Evolutionary conservation across 2,797 vertebrate genomes (phyloP), one percentile per base, ranked within the genome.

Genomic region (Pitangus sulphuratus): DNA sequence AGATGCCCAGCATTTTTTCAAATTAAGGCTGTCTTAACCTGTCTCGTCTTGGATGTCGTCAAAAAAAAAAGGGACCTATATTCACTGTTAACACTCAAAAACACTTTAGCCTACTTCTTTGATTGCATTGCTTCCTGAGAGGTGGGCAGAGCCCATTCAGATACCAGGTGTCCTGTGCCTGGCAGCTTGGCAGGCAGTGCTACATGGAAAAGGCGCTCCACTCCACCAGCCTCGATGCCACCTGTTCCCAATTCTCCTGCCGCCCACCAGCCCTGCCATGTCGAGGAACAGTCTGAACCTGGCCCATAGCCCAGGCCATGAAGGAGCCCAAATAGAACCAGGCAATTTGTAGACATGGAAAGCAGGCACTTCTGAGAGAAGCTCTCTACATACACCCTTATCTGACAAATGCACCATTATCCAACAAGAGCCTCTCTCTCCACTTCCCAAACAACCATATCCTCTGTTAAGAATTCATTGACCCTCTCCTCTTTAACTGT

Each of bases 231-330:
- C 72, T 54, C 1, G 1, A 15, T 35, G 76, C 87, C 87, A 93
- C 87, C 82, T 92, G 94, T 75, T 96, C 72, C 79, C 89, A 95
- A 30, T 35, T 48, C 51, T 93, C 79, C 79, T 0, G 0, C 85
- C 57, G 0, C 93, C 89, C 50, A 91, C 82, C 66, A 75, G 74
- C 66, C 68, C 69, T 71, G 84, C 74, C 28, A 2, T 6, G 1
- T 28, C 1, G 3, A 93, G 89, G 89, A 94, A 94, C 85, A 91
- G 79, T 51, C 77, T 92, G 92, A 96, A 89, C 89, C 87, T 95
- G 95, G 92, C 92, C 85, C 76, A 48, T 44, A 88, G 91, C 95
- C 92, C 26, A 0, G 31, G 30, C 77, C 8, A 0, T 24, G 39
- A 76, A 81, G 47, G 40, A 92, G 47, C 76, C 42, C 65, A 92